phyloP scores from a whole-genome alignment of 2,797 vertebrate genomes.

The Gouania willdenowi region DNA sequence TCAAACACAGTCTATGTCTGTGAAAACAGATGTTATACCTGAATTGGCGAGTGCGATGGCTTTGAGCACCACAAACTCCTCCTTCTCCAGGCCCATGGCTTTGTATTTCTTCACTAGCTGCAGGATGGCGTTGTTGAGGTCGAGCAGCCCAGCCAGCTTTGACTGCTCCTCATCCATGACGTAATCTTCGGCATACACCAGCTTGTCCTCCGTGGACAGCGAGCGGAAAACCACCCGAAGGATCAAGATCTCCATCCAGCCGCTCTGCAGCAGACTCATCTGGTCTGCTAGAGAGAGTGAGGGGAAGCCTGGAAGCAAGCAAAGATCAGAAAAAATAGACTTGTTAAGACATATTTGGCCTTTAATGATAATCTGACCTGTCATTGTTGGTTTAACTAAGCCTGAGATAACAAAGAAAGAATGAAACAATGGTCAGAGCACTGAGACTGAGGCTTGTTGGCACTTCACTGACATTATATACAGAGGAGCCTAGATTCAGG shows the following conservation, averaged over 20 bases:
- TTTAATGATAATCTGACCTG: too few relatives aligned
- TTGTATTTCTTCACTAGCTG: slow-evolving; percentile 97
- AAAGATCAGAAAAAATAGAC: too few relatives aligned
- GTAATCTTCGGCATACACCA: slow-evolving; percentile 97
- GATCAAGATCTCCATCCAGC: slow-evolving; percentile 98
- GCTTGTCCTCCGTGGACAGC: slow-evolving; percentile 88
- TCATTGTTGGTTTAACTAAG: too few relatives aligned
- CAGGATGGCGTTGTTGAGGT: slow-evolving; percentile 94
- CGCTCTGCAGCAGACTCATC: slow-evolving; percentile 98
- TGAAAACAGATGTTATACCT: slow-evolving; percentile 70
- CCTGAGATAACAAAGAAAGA: too few relatives aligned
- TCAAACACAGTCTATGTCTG: background rate
- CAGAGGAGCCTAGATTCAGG: too few relatives aligned
- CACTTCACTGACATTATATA: too few relatives aligned
- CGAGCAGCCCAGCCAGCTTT: slow-evolving; percentile 90
- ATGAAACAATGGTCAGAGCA: too few relatives aligned
- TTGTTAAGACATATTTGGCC: too few relatives aligned
- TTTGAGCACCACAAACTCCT: slow-evolving; percentile 97
- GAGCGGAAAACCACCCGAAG: slow-evolving; percentile 95
- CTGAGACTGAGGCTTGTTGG: too few relatives aligned
- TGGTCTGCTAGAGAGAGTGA: slow-evolving; percentile 94
- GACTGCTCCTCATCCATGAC: slow-evolving; percentile 97
- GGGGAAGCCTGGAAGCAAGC: slow-evolving; percentile 82
- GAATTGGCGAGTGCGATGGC: slow-evolving; percentile 97
- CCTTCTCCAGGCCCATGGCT: slow-evolving; percentile 92